Percentiles rank a stretch among this genome's conserved stretches.
These are phyloP conservation scores for Dromas ardeola DNA, from an alignment of 2,113 vertebrate species.

Conservation along the genomic window DNA sequence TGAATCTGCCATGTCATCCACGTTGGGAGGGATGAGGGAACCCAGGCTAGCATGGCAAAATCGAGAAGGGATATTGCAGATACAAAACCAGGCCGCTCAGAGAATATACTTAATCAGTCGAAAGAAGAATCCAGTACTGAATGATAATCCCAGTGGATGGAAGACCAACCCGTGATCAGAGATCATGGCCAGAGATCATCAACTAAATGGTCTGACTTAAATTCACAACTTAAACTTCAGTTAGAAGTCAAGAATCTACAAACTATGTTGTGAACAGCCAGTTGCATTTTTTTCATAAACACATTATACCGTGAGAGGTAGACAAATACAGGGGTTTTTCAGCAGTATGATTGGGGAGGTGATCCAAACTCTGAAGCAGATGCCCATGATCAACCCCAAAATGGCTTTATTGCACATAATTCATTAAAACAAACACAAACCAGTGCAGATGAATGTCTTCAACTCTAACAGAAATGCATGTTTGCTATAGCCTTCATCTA, in stretches of 20 bases:
- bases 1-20: neutral
- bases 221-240: neutral
- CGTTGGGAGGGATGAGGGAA: neutral
- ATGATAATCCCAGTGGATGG: neutral
- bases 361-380: neutral
- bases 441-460: neutral
- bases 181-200: neutral
- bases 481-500: neutral
- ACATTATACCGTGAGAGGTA: neutral
- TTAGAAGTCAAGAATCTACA: neutral
- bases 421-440: neutral
- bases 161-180: neutral
- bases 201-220: neutral
- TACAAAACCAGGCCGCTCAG: neutral
- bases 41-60: neutral
- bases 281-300: neutral
- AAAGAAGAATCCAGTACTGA: neutral
- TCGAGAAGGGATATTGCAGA: neutral
- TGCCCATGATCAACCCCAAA: neutral
- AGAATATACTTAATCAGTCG: neutral
- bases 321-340: neutral
- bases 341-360: neutral
- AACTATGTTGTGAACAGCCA: neutral
- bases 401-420: neutral
- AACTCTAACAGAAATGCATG: neutral